Conservation (phyloP, 2,113 vertebrate species). For the Crypturellus undulatus region DNA sequence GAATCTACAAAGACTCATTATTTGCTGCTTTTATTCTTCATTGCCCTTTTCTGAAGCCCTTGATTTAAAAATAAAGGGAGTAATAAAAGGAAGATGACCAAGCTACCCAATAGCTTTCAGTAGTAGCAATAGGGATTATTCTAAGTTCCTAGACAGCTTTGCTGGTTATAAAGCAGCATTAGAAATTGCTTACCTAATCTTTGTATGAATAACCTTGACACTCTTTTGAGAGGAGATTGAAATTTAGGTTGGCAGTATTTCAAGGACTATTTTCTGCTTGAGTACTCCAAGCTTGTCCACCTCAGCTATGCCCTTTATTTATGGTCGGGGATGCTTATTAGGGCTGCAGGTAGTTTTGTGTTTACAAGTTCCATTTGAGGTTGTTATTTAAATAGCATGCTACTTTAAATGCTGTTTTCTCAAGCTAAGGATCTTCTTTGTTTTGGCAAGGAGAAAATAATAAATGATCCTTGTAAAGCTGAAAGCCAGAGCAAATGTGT, state of each 20-base stretch:
- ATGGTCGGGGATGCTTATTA: constrained; percentile 18
- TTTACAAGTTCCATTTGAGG: not conserved
- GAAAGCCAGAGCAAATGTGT: not conserved
- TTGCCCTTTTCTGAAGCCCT: not conserved
- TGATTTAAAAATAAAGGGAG: not conserved
- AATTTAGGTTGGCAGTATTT: constrained; percentile 64
- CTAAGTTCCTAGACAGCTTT: constrained; percentile 1
- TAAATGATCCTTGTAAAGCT: not conserved
- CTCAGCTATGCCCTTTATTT: constrained; percentile 37
- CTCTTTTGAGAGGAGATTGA: constrained; percentile 53
- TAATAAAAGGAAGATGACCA: not conserved
- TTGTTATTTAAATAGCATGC: constrained; percentile 56
- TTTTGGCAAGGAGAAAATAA: constrained; percentile 40
- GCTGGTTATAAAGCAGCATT: not conserved
- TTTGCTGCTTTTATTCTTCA: not conserved
- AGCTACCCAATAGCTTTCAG: not conserved
- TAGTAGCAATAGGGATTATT: not conserved
- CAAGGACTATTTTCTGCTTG: constrained; percentile 58
- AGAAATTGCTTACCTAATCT: constrained; percentile 28
- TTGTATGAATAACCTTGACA: constrained; percentile 39
- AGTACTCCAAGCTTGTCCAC: constrained; percentile 20
- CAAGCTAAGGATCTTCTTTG: not conserved
- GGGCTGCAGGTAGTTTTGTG: constrained; percentile 39
- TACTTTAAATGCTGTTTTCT: not conserved
- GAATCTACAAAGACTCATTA: not conserved